Conservation (phyloP, 2,113 vertebrate species). For the Callopanchax toddi region DNA sequence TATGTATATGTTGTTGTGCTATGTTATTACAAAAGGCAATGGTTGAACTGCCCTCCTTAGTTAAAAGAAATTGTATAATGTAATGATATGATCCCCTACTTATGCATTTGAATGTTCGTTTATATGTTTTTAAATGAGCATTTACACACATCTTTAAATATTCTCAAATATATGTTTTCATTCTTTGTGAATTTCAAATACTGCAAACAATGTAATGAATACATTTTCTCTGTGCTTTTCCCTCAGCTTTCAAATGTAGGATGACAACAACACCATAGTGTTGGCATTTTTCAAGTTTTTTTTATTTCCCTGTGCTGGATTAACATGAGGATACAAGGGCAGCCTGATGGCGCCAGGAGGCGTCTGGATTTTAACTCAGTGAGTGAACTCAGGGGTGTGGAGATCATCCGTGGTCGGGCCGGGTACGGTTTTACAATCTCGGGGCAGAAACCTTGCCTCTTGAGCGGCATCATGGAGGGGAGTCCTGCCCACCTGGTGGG, state of each 20-base stretch:
- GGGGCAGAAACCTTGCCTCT: slow-evolving; percentile 90
- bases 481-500: slow-evolving; percentile 90
- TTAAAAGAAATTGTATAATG: too few species aligned
- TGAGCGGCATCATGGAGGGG: slow-evolving; percentile 90
- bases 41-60: too few species aligned
- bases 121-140: too few species aligned
- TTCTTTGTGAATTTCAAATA: neutral
- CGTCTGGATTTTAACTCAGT: slow-evolving; percentile 74
- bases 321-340: slow-evolving; percentile 87
- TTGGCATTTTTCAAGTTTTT: slow-evolving; percentile 51
- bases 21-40: too few species aligned
- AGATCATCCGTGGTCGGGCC: slow-evolving; percentile 87
- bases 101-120: too few species aligned
- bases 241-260: slow-evolving; percentile 28
- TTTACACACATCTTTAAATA: too few species aligned
- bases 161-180: too few species aligned
- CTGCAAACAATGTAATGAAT: neutral
- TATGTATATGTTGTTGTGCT: too few species aligned
- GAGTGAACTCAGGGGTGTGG: slow-evolving; percentile 82
- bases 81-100: too few species aligned
- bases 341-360: slow-evolving; percentile 79
- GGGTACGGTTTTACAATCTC: slow-evolving; percentile 95
- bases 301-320: slow-evolving; percentile 27
- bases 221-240: neutral
- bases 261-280: slow-evolving; percentile 64